Conservation (phyloP, 2,113 vertebrate species). For the Cynoglossus semilaevis region DNA sequence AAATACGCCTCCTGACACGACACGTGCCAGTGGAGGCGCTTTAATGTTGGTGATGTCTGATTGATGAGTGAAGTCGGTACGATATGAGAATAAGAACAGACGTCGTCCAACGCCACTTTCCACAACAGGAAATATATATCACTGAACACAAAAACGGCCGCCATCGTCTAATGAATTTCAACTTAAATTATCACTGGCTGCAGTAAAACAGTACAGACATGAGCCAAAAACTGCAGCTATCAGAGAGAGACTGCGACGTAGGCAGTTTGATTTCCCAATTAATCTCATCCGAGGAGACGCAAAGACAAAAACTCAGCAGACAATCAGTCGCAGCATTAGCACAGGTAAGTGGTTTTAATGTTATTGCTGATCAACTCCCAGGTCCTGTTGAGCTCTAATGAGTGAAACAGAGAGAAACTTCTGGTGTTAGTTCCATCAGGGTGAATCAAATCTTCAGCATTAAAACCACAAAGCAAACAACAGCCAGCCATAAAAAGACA, state of each 20-base stretch:
- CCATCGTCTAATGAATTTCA: too few species aligned
- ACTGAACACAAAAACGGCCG: background rate
- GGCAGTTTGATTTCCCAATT: background rate
- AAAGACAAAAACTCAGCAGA: background rate
- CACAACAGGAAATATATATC: conserved; percentile 45
- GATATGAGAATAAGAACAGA: conserved; percentile 48
- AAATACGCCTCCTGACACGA: conserved; percentile 61
- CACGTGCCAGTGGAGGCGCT: conserved; percentile 53
- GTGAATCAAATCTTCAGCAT: background rate
- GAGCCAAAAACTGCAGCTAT: background rate
- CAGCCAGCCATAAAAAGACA: background rate
- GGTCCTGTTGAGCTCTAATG: background rate
- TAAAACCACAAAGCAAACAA: background rate
- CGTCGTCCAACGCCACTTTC: conserved; percentile 39
- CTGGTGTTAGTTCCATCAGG: background rate
- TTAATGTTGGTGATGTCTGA: conserved; percentile 71
- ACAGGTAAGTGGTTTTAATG: background rate
- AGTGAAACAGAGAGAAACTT: background rate
- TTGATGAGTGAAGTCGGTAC: conserved; percentile 66
- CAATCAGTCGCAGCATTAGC: background rate
- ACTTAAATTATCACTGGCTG: too few species aligned
- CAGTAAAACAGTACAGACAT: too few species aligned
- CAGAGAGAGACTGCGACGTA: background rate
- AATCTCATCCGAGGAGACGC: background rate
- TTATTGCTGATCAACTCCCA: background rate